Evolutionary conservation across 2,888 invertebrate genomes (phyloP), one percentile per base, ranked within the genome.

Genomic region (Sesia apiformis): DNA sequence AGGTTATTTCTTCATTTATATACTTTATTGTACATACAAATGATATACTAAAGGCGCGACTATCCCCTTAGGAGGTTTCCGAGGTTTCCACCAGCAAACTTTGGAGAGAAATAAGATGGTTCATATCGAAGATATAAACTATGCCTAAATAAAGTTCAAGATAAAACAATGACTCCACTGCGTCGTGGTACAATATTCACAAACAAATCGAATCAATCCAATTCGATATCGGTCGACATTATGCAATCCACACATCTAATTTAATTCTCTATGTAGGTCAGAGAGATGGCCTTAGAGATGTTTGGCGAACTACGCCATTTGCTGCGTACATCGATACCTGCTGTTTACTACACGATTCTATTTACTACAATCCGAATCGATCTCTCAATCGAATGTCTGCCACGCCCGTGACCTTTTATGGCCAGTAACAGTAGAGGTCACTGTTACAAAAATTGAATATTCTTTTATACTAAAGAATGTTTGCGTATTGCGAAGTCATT

Each of bases 341-440:
- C 86, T 86, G 86, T 82, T 86, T 85, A 73, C 76, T 80, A 84
- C 81, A 84, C 81, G 76, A 78, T 82, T 78, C 75, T 70, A 80
- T 82, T 80, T 78, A 78, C 69, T 70, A 69, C 76, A 73, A 78
- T 78, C 72, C 69, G 23, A 23, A 46, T 46, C 74, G 74, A 78
- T 81, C 73, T 72, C 70, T 74, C 76, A 76, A 78, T 78, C 76
- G 72, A 70, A 70, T 63, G 66, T 66, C 59, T 63, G 67, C 74
- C 78, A 79, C 82, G 78, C 83, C 83, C 72, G 69, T 70, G 72
- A 81, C 80, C 81, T 83, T 81, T 74, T 65, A 65, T 60, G 70
- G 70, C 72, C 69, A 74, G 67, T 68, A 62, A 60, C 52, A 55
- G 53, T 53, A 52, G 52, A 39, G 40, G 50, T 50, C 50, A 6